These are phyloP conservation scores for Nematolebias whitei DNA, from an alignment of 2,113 vertebrate species.

Conservation along the genomic window DNA sequence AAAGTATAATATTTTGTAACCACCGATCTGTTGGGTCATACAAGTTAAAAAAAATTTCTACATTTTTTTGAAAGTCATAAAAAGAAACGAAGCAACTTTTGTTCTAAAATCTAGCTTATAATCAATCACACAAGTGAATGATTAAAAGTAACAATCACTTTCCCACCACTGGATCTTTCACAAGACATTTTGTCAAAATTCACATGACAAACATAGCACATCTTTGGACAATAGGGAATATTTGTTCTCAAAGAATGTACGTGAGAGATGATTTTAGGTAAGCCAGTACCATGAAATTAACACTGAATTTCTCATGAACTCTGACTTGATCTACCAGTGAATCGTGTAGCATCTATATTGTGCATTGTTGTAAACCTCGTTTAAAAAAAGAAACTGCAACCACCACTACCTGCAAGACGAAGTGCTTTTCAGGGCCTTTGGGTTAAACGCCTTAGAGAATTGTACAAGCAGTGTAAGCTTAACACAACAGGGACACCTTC, in stretches of 20 bases:
- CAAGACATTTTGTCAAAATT: not conserved
- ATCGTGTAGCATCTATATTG: not conserved
- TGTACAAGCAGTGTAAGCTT: constrained; percentile 40
- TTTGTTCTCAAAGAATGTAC: not conserved
- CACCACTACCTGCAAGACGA: constrained; percentile 17
- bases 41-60: not conserved
- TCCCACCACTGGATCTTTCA: not conserved
- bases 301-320: not conserved
- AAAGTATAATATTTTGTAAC: too few species aligned
- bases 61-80: not conserved
- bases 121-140: not conserved
- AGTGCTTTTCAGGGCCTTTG: constrained; percentile 28
- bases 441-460: constrained; percentile 59
- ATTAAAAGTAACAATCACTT: not conserved
- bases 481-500: constrained; percentile 42
- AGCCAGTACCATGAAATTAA: constrained; percentile 9
- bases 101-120: not conserved
- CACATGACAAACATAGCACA: not conserved
- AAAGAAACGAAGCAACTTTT: not conserved
- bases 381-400: not conserved
- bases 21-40: not conserved
- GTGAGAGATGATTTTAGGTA: constrained; percentile 13
- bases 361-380: not conserved
- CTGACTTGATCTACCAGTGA: constrained; percentile 13
- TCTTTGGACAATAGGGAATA: not conserved